phyloP scores from a whole-genome alignment of 2,888 invertebrate genomes.

The Geotrupes spiniger region DNA sequence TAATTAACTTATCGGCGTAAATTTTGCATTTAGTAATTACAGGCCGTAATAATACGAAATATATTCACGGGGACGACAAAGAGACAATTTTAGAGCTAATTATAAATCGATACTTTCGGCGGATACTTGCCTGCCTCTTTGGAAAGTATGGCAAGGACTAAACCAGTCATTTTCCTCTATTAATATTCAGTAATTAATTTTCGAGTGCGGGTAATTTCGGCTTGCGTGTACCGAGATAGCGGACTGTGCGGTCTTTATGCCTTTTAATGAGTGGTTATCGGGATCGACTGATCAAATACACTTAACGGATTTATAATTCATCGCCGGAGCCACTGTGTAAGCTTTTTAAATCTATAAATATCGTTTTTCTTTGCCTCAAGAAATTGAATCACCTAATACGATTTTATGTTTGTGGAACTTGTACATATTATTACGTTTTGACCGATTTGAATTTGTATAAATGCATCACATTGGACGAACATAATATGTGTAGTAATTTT shows the following conservation, averaged over 20 bases:
- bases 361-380: too few relatives aligned
- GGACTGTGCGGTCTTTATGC: slow-evolving; percentile 44
- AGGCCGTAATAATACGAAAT: slow-evolving; percentile 5
- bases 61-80: slow-evolving; percentile 20
- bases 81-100: slow-evolving; percentile 40
- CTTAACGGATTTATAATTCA: slow-evolving; percentile 40
- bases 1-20: slow-evolving; percentile 3
- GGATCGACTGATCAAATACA: slow-evolving; percentile 47
- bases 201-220: slow-evolving; percentile 45
- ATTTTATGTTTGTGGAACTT: too few relatives aligned
- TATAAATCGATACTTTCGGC: slow-evolving; percentile 49
- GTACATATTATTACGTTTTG: too few relatives aligned
- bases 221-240: slow-evolving; percentile 44
- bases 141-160: slow-evolving; percentile 39
- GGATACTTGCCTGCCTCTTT: slow-evolving; percentile 48
- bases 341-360: too few relatives aligned
- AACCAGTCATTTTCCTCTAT: slow-evolving; percentile 50
- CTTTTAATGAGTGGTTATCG: slow-evolving; percentile 47
- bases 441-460: too few relatives aligned
- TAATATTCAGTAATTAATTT: slow-evolving; percentile 52
- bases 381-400: too few relatives aligned
- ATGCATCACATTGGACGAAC: too few relatives aligned
- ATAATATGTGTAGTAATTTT: too few relatives aligned
- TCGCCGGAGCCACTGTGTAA: slow-evolving; percentile 2
- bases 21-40: slow-evolving; percentile 6